phyloP scores from a whole-genome alignment of 2,797 vertebrate genomes.

The Meda fulgida region DNA sequence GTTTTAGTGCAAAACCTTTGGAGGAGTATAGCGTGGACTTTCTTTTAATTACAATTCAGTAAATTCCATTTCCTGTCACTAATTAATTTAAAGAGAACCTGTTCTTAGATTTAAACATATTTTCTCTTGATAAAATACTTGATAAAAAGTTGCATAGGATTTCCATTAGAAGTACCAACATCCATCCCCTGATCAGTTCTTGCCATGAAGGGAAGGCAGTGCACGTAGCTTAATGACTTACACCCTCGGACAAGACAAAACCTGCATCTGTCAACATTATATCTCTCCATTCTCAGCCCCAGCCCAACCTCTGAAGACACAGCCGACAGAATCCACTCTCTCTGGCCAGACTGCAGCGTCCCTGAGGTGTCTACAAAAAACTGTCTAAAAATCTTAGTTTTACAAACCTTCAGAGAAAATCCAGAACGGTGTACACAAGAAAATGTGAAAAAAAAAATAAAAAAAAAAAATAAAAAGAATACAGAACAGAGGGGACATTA shows the following conservation, averaged over 20 bases:
- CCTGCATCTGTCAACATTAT: not conserved
- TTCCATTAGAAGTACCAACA: not conserved
- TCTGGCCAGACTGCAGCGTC: not conserved
- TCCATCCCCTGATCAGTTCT: not conserved
- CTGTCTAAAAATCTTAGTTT: not conserved
- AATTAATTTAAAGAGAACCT: not conserved
- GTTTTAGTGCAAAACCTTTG: not conserved
- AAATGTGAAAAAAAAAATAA: not conserved
- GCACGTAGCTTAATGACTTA: not conserved
- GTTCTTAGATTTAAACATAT: not conserved
- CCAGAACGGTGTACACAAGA: not conserved
- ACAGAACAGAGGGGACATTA: conserved; percentile 6
- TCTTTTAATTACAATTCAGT: not conserved
- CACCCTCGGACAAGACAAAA: conserved; percentile 23
- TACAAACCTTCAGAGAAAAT: not conserved
- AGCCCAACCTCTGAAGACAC: not conserved
- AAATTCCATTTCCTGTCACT: not conserved
- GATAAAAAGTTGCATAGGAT: not conserved
- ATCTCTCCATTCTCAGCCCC: not conserved
- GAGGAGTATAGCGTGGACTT: not conserved
- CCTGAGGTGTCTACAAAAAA: not conserved
- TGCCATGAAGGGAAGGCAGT: not conserved
- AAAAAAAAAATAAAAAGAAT: too few species aligned
- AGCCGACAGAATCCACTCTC: not conserved
- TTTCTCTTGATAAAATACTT: not conserved